Base-by-base conservation (phyloP, 2,797 vertebrate species). In the Limnodromus scolopaceus region DNA sequence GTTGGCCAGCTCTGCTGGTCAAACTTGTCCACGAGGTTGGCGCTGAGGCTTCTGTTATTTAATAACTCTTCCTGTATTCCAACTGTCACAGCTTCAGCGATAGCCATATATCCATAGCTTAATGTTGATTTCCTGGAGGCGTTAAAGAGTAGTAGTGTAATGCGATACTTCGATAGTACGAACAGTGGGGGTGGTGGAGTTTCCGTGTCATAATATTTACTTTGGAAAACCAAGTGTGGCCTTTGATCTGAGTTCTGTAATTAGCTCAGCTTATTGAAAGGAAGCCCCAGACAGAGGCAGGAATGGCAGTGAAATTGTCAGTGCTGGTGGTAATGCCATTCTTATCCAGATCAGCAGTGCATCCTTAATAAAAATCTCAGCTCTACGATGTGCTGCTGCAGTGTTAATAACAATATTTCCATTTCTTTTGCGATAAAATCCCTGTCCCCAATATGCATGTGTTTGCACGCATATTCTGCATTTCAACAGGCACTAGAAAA, bases 181-280 rank as follows among this genome's bases (percentile, higher is more conserved):
- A 92, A 61, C 53, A 18, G 38, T 43, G 91, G 85, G 87, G 85
- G 93, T 86, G 89, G 65, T 48, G 58, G 72, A 90, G 83, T 84
- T 95, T 28, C 93, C 83, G 7, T 82, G 91, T 82, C 94, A 91
- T 88, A 96, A 95, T 93, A 96, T 87, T 97, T 96, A 82, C 87
- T 70, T 81, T 84, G 87, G 77, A 75, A 84, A 70, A 39, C 66
- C 89, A 70, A 76, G 78, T 5, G 43, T 84, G 85, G 93, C 95
- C 95, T 96, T 95, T 94, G 93, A 63, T 93, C 72, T 54, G 55
- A 87, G 32, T 91, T 93, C 85, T 89, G 51, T 58, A 36, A 54
- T 71, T 84, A 75, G 53, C 75, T 94, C 30, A 2, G 60, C 45
- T 84, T 49, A 53, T 39, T 71, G 43, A 76, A 79, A 92, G 61